Evolutionary conservation across 2,888 invertebrate species (phyloP).

Genomic region (Saturnia pavonia): DNA sequence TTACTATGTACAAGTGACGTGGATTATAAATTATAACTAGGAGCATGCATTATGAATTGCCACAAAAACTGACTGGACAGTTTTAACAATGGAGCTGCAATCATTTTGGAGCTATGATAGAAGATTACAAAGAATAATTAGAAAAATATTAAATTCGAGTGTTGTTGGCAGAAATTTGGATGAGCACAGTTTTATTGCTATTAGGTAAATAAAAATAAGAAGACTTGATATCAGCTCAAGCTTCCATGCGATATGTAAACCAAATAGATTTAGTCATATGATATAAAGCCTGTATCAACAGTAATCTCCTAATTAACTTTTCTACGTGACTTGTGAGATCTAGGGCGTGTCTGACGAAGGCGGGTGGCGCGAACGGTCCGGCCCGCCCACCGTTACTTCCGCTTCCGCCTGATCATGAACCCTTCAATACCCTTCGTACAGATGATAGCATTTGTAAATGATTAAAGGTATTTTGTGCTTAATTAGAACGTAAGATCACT

Average conservation of each 20-base stretch:
- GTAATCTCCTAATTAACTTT: constrained; percentile 58
- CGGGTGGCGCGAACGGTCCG: constrained; percentile 73
- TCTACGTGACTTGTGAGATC: constrained; percentile 57
- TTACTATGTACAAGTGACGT: too few relatives aligned
- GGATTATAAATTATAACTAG: too few relatives aligned
- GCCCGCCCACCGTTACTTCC: constrained; percentile 78
- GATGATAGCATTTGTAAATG: constrained; percentile 1
- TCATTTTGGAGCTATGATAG: too few relatives aligned
- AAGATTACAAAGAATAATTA: too few relatives aligned
- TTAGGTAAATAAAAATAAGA: too few relatives aligned
- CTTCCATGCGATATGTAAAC: not conserved
- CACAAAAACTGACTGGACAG: too few relatives aligned
- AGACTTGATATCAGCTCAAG: not conserved
- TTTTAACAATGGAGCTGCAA: too few relatives aligned
- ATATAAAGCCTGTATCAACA: not conserved
- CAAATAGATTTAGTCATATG: not conserved
- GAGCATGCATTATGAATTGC: too few relatives aligned
- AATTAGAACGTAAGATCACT: not conserved
- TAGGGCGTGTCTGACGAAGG: constrained; percentile 77
- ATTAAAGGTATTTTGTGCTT: not conserved
- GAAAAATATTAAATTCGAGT: too few relatives aligned
- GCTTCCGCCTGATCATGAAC: constrained; percentile 64
- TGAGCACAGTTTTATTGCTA: too few relatives aligned
- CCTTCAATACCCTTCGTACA: constrained; percentile 28
- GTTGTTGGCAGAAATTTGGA: too few relatives aligned